Evolutionary conservation across 2,797 vertebrate genomes (phyloP).

Genomic region (Anguilla megastoma): DNA sequence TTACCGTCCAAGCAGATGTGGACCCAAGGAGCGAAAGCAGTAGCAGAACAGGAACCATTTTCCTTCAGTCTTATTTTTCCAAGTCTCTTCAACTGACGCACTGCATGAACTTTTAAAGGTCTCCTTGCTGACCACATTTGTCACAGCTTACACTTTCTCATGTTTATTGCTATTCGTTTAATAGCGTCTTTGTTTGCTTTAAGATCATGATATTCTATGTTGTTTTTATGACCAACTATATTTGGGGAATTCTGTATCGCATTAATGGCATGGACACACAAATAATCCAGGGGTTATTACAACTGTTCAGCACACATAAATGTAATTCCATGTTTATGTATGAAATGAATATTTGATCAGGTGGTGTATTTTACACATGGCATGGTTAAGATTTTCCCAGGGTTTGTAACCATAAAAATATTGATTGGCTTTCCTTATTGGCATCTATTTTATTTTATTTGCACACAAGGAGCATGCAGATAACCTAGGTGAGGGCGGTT

Average conservation of each 20-base stretch:
- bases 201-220: not conserved
- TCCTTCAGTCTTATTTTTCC: constrained; percentile 38
- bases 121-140: constrained; percentile 45
- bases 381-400: constrained; percentile 30
- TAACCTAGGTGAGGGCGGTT: not conserved
- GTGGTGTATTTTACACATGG: constrained; percentile 22
- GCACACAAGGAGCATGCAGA: not conserved
- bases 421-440: not conserved
- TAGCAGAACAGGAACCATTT: constrained; percentile 52
- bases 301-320: not conserved
- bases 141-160: constrained; percentile 54
- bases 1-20: constrained; percentile 63
- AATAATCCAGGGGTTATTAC: not conserved
- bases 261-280: constrained; percentile 7
- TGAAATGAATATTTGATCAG: not conserved
- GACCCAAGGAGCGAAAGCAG: constrained; percentile 49
- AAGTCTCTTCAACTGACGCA: constrained; percentile 25
- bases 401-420: not conserved
- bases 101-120: constrained; percentile 57
- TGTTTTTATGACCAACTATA: not conserved
- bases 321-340: not conserved
- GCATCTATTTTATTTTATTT: not conserved
- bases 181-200: constrained; percentile 45
- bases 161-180: constrained; percentile 26
- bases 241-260: not conserved